Evolutionary conservation across 2,113 vertebrate species (phyloP).

Genomic region (Scartelaos histophorus): DNA sequence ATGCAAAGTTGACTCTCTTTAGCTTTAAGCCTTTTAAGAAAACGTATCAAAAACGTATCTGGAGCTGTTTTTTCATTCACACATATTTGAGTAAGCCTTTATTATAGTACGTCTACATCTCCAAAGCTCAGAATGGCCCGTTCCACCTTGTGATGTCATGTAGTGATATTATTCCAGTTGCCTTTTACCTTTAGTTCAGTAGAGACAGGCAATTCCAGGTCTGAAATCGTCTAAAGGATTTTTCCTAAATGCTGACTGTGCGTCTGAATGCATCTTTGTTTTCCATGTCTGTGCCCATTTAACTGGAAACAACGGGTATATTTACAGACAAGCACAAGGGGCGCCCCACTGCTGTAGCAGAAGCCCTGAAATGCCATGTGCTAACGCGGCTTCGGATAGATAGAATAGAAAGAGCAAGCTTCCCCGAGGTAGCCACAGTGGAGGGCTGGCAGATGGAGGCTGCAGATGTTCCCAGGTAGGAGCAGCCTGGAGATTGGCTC

Average conservation of each 20-base stretch:
- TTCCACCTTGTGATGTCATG: no score
- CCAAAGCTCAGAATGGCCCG: no score
- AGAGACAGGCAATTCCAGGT: no score
- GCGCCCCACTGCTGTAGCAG: slow-evolving; percentile 38
- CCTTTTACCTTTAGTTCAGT: no score
- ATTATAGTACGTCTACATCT: no score
- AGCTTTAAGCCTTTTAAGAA: no score
- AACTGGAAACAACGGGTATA: slow-evolving; percentile 26
- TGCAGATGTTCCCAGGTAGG: slow-evolving; percentile 79
- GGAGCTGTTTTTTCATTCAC: no score
- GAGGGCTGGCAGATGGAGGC: slow-evolving; percentile 77
- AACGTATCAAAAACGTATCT: no score
- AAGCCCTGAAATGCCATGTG: slow-evolving; percentile 47
- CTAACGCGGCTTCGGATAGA: slow-evolving; percentile 48
- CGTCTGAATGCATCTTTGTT: slow-evolving; percentile 4
- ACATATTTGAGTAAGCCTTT: no score
- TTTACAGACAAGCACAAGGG: slow-evolving; percentile 39
- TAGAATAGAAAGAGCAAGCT: slow-evolving; percentile 44
- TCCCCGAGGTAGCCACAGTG: slow-evolving; percentile 68
- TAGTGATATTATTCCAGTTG: no score
- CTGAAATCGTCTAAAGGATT: background rate
- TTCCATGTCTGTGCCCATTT: slow-evolving; percentile 13
- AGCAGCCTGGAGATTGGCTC: slow-evolving; percentile 66
- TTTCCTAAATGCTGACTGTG: slow-evolving; percentile 19
- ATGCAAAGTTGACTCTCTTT: no score